phyloP scores from a whole-genome alignment of 1,140 invertebrate genomes.

The Calephelis virginiensis region DNA sequence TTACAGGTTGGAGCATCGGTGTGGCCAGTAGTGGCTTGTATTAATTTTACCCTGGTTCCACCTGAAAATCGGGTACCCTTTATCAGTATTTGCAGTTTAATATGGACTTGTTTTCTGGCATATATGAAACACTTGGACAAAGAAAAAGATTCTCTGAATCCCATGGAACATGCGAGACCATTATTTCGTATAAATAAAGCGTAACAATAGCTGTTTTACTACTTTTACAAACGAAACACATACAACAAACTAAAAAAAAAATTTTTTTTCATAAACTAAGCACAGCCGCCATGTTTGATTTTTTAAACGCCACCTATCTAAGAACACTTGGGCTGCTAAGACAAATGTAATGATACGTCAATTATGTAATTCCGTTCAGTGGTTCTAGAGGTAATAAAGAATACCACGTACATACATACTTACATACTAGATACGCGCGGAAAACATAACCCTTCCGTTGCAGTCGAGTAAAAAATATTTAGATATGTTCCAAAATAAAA shows the following conservation, averaged over 20 bases:
- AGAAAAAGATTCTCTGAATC: slow-evolving; percentile 38
- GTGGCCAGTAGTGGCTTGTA: slow-evolving; percentile 90
- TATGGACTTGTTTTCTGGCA: slow-evolving; percentile 91
- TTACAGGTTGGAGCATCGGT: slow-evolving; percentile 86
- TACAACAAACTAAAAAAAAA: neutral
- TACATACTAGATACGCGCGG: too few relatives aligned
- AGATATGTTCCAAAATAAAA: too few relatives aligned
- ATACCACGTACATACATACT: too few relatives aligned
- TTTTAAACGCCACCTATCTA: too few relatives aligned
- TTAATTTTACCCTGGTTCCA: slow-evolving; percentile 88
- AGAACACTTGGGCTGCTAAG: too few relatives aligned
- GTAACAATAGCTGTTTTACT: neutral
- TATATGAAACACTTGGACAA: slow-evolving; percentile 90
- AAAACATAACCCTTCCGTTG: too few relatives aligned
- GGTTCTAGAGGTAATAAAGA: too few relatives aligned
- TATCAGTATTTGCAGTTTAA: slow-evolving; percentile 88
- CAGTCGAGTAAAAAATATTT: too few relatives aligned
- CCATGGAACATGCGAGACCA: neutral
- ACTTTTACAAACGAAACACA: neutral
- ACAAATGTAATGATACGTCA: too few relatives aligned
- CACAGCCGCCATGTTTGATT: too few relatives aligned
- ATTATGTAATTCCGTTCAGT: too few relatives aligned
- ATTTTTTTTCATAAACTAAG: too few relatives aligned
- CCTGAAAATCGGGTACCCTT: slow-evolving; percentile 91
- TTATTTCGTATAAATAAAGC: neutral